phyloP scores from a whole-genome alignment of 2,113 vertebrate species.

The Corvus cornix region DNA sequence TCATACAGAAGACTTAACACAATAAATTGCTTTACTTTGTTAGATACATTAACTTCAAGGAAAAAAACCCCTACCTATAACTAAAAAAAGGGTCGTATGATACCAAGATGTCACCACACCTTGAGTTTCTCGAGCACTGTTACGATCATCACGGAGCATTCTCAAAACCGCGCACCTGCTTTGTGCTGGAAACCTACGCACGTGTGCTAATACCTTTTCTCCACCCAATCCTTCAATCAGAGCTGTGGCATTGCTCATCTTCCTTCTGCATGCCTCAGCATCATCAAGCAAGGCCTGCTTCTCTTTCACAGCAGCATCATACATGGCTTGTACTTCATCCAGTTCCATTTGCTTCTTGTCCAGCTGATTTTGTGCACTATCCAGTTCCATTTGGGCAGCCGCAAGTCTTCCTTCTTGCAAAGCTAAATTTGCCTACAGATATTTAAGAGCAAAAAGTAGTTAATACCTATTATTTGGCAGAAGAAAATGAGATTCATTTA shows the following conservation, averaged over 20 bases:
- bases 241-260: conserved; percentile 82
- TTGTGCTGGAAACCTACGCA: neutral
- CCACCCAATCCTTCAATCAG: conserved; percentile 82
- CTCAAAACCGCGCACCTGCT: neutral
- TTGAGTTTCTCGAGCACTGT: neutral
- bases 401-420: conserved; percentile 79
- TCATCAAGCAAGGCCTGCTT: conserved; percentile 80
- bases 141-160: fast-evolving
- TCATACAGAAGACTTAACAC: neutral
- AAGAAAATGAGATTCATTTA: neutral
- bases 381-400: conserved; percentile 76
- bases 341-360: conserved; percentile 81
- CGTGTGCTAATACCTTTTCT: conserved; percentile 76
- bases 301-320: conserved; percentile 79
- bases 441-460: neutral
- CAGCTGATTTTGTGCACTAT: conserved; percentile 78
- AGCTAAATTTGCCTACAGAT: conserved; percentile 78
- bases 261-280: conserved; percentile 77
- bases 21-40: neutral
- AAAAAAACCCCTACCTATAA: neutral
- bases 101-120: neutral
- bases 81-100: neutral
- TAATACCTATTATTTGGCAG: neutral
- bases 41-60: neutral
- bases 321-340: conserved; percentile 80